A percentile compares a stretch with the other conserved stretches of the same genome.
Conservation (phyloP, 2,113 vertebrate genomes). For the Catharus bicknelli region DNA sequence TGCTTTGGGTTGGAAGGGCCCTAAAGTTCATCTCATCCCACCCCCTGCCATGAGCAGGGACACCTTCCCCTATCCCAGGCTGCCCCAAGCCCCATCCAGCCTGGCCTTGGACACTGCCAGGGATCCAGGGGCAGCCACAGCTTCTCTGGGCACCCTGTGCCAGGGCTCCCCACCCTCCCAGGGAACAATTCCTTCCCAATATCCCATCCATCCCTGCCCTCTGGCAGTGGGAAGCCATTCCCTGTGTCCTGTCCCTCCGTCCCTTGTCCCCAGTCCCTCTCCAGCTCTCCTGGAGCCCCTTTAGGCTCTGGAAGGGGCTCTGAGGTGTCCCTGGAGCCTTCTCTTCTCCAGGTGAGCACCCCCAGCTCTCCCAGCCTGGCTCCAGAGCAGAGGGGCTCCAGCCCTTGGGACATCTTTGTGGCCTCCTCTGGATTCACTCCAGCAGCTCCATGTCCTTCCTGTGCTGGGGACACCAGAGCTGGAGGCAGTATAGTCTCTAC, state of each 20-base stretch:
- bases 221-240: background rate
- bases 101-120: background rate
- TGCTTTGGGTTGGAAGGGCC: background rate
- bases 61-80: background rate
- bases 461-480: background rate
- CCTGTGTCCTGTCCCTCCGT: background rate
- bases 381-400: background rate
- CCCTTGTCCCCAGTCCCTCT: background rate
- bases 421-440: rapidly evolving
- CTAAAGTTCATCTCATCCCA: rapidly evolving
- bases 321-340: background rate
- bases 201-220: background rate
- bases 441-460: background rate
- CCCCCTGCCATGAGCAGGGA: background rate
- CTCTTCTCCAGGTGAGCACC: background rate
- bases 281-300: background rate
- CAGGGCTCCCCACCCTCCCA: background rate
- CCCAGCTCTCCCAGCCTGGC: background rate
- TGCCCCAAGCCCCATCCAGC: rapidly evolving
- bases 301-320: background rate
- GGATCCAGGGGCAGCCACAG: background rate
- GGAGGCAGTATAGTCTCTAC: background rate
- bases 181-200: background rate
- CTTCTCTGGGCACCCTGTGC: background rate
- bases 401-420: rapidly evolving